Base-by-base conservation (phyloP, 2,113 vertebrate genomes). In the Lophochroa leadbeateri region DNA sequence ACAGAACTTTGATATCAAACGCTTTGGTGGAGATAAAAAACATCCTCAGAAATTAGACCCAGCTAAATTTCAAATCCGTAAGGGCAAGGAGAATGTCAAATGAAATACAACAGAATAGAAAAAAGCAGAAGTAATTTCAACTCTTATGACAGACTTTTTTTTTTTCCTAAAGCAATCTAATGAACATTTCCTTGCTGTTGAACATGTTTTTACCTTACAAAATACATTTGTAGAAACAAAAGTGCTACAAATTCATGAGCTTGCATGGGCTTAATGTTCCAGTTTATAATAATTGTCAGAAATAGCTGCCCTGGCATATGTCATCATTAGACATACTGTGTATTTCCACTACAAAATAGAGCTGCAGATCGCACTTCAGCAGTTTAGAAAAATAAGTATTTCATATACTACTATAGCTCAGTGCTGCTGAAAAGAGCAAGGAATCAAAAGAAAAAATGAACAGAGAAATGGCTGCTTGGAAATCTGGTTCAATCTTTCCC, bases 231-330 rank as follows among this genome's bases (percentile, higher is more conserved):
- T 72, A 37, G 33, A 78, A 80, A 76, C 28, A 88, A 89, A 96
- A 57, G 33, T 20, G 29, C 25, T 68, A 90, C 29, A 86, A 82
- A 90, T 71, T 81, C 15, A 82, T 76, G 47, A 72, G 44, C 64
- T 31, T 64, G 18, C 39, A 58, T 47, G 37, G 55, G 29, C 41
- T 68, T 71, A 82, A 52, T 44, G 74, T 72, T 91, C 70, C 52
- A 76, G 41, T 58, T 58, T 53, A 67, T 33, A 84, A 9, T 50
- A 87, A 92, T 7, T 75, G 61, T 65, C 53, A 89, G 55, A 89
- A 92, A 65, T 69, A 94, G 77, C 70, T 89, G 74, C 71, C 86
- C 44, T 87, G 65, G 70, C 69, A 79, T 37, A 57, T 65, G 65
- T 72, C 86, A 87, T 46, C 49, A 65, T 58, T 33, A 76, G 86